Percentiles rank a stretch among this genome's conserved stretches.
These are phyloP conservation scores for Vipera latastei DNA, from an alignment of 2,797 vertebrate species.

Conservation along the genomic window DNA sequence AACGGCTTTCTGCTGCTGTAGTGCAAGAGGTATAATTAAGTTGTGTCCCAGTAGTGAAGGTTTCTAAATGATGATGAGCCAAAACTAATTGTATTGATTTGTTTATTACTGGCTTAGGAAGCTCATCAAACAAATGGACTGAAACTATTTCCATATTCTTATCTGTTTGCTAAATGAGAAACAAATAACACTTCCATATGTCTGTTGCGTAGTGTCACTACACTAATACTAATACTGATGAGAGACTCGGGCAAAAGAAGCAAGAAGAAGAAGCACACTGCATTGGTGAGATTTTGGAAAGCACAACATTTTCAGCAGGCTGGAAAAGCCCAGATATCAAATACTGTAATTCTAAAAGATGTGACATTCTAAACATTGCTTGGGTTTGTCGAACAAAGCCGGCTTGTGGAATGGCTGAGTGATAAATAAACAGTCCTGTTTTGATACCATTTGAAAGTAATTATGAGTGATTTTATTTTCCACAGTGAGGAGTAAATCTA, in stretches of 20 bases:
- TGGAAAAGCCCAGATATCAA: not conserved
- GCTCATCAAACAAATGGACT: slow-evolving; percentile 80
- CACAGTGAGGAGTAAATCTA: not conserved
- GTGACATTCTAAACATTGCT: not conserved
- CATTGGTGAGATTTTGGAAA: not conserved
- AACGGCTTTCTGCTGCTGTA: slow-evolving; percentile 59
- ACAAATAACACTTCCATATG: slow-evolving; percentile 75
- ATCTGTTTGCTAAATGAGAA: slow-evolving; percentile 76
- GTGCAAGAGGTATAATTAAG: slow-evolving; percentile 72
- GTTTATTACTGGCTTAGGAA: slow-evolving; percentile 78
- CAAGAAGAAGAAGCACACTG: slow-evolving; percentile 10
- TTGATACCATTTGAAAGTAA: not conserved
- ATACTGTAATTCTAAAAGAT: not conserved
- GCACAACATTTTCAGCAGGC: not conserved
- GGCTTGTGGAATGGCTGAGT: not conserved
- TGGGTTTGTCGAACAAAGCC: not conserved
- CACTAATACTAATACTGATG: slow-evolving; percentile 65
- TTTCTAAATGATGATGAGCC: slow-evolving; percentile 77
- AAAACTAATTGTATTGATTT: slow-evolving; percentile 82
- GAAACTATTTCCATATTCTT: slow-evolving; percentile 80
- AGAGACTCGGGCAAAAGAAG: slow-evolving; percentile 23
- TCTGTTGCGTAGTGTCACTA: slow-evolving; percentile 54
- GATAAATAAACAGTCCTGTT: not conserved
- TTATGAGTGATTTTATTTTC: not conserved
- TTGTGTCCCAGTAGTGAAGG: slow-evolving; percentile 69